Evolutionary conservation across 2,797 vertebrate species (phyloP).

Genomic region (Prionace glauca): DNA sequence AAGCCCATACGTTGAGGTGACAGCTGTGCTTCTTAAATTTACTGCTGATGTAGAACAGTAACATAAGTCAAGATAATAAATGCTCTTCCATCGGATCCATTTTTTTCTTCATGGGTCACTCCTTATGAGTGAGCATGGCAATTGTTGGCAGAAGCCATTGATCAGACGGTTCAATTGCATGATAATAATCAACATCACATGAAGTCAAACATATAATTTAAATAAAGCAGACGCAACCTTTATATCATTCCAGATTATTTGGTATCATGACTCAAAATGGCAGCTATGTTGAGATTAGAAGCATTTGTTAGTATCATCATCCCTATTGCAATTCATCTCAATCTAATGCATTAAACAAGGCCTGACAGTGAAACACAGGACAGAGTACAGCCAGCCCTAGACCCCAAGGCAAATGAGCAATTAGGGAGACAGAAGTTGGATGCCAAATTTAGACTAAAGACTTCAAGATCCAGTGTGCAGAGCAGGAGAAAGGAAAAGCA

Average conservation of each 20-base stretch:
- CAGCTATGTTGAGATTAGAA: not conserved
- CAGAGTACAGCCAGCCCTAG: not conserved
- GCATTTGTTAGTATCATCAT: not conserved
- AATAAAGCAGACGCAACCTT: not conserved
- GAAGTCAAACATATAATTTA: not conserved
- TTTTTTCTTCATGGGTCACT: conserved; percentile 50
- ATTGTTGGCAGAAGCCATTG: conserved; percentile 50
- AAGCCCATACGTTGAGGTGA: not conserved
- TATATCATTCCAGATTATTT: not conserved
- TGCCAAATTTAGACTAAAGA: conserved; percentile 27
- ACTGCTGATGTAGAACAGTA: conserved; percentile 39
- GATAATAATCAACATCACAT: not conserved
- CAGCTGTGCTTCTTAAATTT: not conserved
- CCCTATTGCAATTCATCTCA: not conserved
- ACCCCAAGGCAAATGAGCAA: conserved; percentile 28
- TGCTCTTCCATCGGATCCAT: conserved; percentile 39
- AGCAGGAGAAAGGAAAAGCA: not conserved
- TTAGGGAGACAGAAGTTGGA: conserved; percentile 22
- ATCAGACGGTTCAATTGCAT: conserved; percentile 31
- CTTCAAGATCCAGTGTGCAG: not conserved
- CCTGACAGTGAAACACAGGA: not conserved
- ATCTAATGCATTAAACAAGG: not conserved
- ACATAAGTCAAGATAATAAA: conserved; percentile 43
- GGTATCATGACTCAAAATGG: conserved; percentile 19
- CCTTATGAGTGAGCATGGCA: conserved; percentile 50